Percentiles rank a stretch among this genome's conserved stretches.
Evolutionary conservation across 1,140 invertebrate genomes (phyloP).

Genomic region (Pinna nobilis): DNA sequence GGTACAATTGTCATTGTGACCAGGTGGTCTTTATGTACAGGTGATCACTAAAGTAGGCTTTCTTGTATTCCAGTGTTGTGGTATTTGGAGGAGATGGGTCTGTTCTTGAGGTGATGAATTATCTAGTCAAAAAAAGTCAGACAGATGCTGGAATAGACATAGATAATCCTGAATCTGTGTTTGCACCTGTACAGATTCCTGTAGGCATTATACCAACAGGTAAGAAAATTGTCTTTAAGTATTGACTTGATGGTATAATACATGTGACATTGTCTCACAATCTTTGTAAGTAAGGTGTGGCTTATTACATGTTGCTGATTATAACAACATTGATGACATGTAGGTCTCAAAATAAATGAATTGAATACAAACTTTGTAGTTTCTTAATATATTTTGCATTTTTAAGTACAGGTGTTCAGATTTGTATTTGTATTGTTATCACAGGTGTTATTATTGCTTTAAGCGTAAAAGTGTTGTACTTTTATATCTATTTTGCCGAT

Average conservation of each 20-base stretch:
- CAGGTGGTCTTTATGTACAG: too few species aligned
- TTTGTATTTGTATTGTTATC: too few species aligned
- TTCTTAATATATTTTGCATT: too few species aligned
- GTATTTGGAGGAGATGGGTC: slow-evolving; percentile 22
- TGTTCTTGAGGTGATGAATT: slow-evolving; percentile 17
- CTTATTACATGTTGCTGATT: not conserved
- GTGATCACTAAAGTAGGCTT: too few species aligned
- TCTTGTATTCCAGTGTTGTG: slow-evolving; percentile 9
- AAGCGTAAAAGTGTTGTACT: too few species aligned
- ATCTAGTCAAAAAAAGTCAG: slow-evolving; percentile 3
- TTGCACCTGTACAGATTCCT: not conserved
- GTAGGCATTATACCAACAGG: slow-evolving; percentile 28
- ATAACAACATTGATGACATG: not conserved
- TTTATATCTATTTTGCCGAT: too few species aligned
- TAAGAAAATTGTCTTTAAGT: not conserved
- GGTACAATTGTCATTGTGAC: too few species aligned
- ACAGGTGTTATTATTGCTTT: too few species aligned
- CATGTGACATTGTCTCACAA: not conserved
- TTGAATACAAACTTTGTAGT: too few species aligned
- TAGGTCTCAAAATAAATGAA: too few species aligned
- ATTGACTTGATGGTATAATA: too few species aligned
- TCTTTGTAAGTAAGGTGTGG: not conserved
- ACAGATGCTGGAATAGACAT: slow-evolving; percentile 17
- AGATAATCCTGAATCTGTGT: slow-evolving; percentile 7
- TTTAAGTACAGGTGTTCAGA: too few species aligned